A percentile compares a stretch with the other conserved stretches of the same genome.
These are phyloP conservation scores for Andrena dorsata DNA, from an alignment of 2,888 invertebrate species.

Conservation along the genomic window DNA sequence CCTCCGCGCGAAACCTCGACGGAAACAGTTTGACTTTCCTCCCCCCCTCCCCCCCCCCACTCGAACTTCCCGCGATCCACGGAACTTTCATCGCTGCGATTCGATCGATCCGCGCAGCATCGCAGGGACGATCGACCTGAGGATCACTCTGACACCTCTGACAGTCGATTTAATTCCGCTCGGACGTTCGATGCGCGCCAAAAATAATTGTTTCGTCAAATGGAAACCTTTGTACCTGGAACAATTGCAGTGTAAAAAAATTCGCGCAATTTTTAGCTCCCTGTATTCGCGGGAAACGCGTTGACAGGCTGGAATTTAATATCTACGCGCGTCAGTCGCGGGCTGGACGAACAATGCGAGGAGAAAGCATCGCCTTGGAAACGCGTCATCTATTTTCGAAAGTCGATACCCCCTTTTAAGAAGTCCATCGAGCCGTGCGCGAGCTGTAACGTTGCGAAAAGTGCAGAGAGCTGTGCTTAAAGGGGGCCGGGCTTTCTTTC, in stretches of 20 bases:
- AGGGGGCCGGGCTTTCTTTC: too few relatives aligned
- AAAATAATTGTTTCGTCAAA: not conserved
- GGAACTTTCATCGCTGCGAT: not conserved
- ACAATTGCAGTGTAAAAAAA: not conserved
- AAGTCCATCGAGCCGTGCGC: conserved; percentile 1
- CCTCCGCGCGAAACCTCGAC: not conserved
- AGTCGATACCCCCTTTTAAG: too few relatives aligned
- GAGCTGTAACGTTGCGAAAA: too few relatives aligned
- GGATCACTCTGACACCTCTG: not conserved
- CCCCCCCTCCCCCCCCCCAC: not conserved
- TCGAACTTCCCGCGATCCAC: not conserved
- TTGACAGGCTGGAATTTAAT: too few relatives aligned
- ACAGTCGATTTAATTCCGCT: not conserved
- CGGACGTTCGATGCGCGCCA: not conserved
- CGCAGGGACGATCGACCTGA: not conserved
- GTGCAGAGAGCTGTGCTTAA: too few relatives aligned
- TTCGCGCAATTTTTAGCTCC: too few relatives aligned
- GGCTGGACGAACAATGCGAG: too few relatives aligned
- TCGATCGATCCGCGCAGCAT: not conserved
- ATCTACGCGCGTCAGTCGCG: too few relatives aligned
- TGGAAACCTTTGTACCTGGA: not conserved
- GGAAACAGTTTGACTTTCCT: not conserved
- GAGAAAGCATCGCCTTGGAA: too few relatives aligned
- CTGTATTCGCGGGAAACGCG: too few relatives aligned
- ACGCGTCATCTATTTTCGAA: too few relatives aligned